These are phyloP conservation scores for Heliocidaris erythrogramma DNA, from an alignment of 35 echinoderm and acorn worm genomes.

Conservation along the genomic window DNA sequence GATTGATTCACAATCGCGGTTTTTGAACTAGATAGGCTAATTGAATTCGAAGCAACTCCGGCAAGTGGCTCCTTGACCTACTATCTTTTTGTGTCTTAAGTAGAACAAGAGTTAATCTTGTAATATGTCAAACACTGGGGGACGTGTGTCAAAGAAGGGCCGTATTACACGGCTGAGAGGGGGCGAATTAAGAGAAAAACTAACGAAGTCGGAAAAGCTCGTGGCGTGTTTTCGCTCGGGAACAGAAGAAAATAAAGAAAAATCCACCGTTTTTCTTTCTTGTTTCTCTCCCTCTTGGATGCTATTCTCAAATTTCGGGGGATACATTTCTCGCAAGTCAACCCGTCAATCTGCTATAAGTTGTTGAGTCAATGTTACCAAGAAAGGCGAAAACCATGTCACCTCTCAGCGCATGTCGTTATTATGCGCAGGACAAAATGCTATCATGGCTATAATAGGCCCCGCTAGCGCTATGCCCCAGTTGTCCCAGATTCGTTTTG, in stretches of 20 bases:
- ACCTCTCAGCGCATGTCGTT: neutral
- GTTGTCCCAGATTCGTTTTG: constrained; percentile 23
- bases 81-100: neutral
- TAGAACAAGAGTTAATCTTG: constrained; percentile 18
- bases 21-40: neutral
- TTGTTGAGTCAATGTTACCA: neutral
- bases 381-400: neutral
- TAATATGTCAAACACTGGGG: neutral
- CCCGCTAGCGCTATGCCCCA: constrained; percentile 11
- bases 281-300: neutral
- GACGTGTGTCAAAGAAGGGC: neutral
- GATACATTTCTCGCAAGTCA: constrained; percentile 17
- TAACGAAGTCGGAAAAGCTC: constrained; percentile 27
- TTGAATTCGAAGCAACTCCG: neutral
- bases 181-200: neutral
- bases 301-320: neutral
- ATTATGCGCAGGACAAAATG: neutral
- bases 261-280: neutral
- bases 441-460: neutral
- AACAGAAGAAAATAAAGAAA: neutral
- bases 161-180: neutral
- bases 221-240: neutral
- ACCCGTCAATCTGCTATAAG: constrained; percentile 9
- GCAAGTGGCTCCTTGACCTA: neutral
- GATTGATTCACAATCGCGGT: neutral